Conservation (phyloP, 2,888 invertebrate species). For the Acleris literana region DNA sequence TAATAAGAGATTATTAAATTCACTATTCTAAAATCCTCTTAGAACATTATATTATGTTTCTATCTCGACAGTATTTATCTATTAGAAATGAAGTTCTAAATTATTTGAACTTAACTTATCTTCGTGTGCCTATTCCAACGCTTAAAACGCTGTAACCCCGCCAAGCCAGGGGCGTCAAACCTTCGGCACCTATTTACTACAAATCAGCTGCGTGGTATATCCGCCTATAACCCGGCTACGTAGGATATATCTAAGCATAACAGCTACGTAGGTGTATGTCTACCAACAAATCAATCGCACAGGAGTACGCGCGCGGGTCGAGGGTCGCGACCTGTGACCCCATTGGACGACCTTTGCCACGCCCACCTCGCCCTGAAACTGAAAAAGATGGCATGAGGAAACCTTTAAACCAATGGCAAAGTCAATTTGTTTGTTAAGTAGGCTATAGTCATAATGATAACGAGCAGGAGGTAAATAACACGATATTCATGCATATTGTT, state of each 20-base stretch:
- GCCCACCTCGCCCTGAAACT: conserved; percentile 58
- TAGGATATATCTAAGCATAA: no score
- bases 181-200: conserved; percentile 42
- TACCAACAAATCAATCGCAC: conserved; percentile 56
- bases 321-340: conserved; percentile 79
- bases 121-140: neutral
- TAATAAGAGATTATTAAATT: no score
- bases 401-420: conserved; percentile 17
- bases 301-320: conserved; percentile 64
- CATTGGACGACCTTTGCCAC: conserved; percentile 80
- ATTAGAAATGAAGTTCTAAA: no score
- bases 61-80: no score
- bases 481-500: neutral
- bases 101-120: no score
- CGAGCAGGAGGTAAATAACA: conserved; percentile 4
- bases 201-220: neutral
- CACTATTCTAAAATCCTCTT: no score
- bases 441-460: conserved; percentile 2
- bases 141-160: neutral
- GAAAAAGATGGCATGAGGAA: conserved; percentile 55
- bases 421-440: conserved; percentile 21
- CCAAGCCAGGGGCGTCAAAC: conserved; percentile 55
- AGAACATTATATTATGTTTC: no score
- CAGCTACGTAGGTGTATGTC: conserved; percentile 6
- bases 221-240: neutral